Percentiles rank a stretch among this genome's conserved stretches.
Evolutionary conservation across 2,888 invertebrate species (phyloP).

Genomic region (Drosophila lacicola): DNA sequence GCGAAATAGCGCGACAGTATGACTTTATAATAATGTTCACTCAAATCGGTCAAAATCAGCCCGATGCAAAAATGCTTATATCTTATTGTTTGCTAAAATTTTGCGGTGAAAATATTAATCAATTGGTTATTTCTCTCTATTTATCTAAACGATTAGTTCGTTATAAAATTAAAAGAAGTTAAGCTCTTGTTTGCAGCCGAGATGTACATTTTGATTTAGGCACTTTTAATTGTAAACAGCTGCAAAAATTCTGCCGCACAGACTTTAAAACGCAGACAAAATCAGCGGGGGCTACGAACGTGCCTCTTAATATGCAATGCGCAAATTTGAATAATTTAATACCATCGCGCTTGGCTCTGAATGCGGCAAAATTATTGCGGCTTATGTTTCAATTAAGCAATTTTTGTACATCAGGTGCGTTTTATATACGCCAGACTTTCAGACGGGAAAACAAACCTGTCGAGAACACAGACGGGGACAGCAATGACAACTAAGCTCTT

Average conservation of each 20-base stretch:
- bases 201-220: slow-evolving; percentile 43
- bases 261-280: slow-evolving; percentile 17
- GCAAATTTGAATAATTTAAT: slow-evolving; percentile 73
- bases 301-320: slow-evolving; percentile 65
- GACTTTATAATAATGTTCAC: too few relatives aligned
- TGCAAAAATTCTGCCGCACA: slow-evolving; percentile 16
- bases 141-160: too few relatives aligned
- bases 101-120: too few relatives aligned
- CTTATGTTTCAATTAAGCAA: slow-evolving; percentile 81
- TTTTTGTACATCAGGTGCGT: slow-evolving; percentile 77
- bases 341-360: slow-evolving; percentile 42
- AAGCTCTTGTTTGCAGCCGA: neutral
- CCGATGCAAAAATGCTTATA: slow-evolving; percentile 9
- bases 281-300: slow-evolving; percentile 37
- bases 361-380: slow-evolving; percentile 67
- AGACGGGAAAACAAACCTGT: slow-evolving; percentile 39
- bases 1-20: too few relatives aligned
- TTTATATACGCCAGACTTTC: slow-evolving; percentile 63
- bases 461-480: slow-evolving; percentile 10
- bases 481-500: slow-evolving; percentile 65
- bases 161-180: too few relatives aligned
- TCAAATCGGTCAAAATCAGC: slow-evolving; percentile 22
- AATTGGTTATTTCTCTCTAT: too few relatives aligned
- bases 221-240: slow-evolving; percentile 63
- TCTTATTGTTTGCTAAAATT: too few relatives aligned